Conservation (phyloP, 2,888 invertebrate species). For the Allophyes oxyacanthae region DNA sequence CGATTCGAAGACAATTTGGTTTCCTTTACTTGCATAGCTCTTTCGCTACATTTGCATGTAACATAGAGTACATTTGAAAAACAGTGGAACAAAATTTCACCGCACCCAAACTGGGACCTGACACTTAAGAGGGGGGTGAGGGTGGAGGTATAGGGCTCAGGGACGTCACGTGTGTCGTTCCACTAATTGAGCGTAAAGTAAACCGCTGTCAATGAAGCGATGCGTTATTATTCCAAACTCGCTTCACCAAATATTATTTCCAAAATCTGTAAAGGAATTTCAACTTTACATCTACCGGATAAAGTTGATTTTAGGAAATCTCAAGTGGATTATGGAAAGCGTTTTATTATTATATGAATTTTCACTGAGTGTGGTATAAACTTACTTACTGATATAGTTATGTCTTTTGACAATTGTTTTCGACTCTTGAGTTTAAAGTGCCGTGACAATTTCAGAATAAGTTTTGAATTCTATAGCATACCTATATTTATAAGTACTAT, state of each 20-base stretch:
- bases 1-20: too few species aligned
- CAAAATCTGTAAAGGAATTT: slow-evolving; percentile 44
- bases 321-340: slow-evolving; percentile 34
- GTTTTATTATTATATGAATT: slow-evolving; percentile 49
- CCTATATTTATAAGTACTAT: too few species aligned
- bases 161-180: slow-evolving; percentile 67
- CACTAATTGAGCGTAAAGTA: slow-evolving; percentile 79
- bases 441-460: too few species aligned
- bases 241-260: slow-evolving; percentile 65
- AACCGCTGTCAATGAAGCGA: slow-evolving; percentile 73
- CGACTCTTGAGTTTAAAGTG: slow-evolving; percentile 11
- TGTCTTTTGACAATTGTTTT: slow-evolving; percentile 30
- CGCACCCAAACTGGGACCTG: slow-evolving; percentile 33
- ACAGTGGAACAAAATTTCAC: slow-evolving; percentile 44
- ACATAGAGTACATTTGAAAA: slow-evolving; percentile 35
- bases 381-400: slow-evolving; percentile 35
- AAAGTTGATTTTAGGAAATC: slow-evolving; percentile 25
- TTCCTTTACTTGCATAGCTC: too few species aligned
- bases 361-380: slow-evolving; percentile 45
- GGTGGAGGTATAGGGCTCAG: slow-evolving; percentile 34
- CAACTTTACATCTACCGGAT: slow-evolving; percentile 26
- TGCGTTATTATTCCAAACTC: slow-evolving; percentile 70
- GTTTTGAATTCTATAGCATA: too few species aligned
- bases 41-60: too few species aligned
- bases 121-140: slow-evolving; percentile 31